A percentile compares a stretch with the other conserved stretches of the same genome.
Conservation (phyloP, 2,797 vertebrate species). For the Anguilla obscura region DNA sequence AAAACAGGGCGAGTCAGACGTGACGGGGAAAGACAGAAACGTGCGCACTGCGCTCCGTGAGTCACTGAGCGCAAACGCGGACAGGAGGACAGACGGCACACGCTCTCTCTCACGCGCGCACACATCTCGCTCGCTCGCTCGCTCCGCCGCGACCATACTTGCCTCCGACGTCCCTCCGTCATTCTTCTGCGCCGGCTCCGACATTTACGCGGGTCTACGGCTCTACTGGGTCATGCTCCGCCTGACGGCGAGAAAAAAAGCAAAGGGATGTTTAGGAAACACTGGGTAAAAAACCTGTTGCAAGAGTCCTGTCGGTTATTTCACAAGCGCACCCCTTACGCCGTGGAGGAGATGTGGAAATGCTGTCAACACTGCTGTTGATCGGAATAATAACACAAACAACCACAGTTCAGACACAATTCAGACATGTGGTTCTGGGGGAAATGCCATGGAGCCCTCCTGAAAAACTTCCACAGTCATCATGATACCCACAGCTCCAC, state of each 20-base stretch:
- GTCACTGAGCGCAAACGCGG: background rate
- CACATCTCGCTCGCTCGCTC: background rate
- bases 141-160: background rate
- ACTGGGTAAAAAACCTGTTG: background rate
- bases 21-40: background rate
- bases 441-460: too few relatives aligned
- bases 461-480: too few relatives aligned
- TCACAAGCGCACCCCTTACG: background rate
- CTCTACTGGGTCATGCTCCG: constrained; percentile 22
- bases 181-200: constrained; percentile 5
- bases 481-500: too few relatives aligned
- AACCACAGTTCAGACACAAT: background rate
- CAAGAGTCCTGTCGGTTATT: background rate
- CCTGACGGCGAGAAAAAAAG: background rate
- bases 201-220: constrained; percentile 16
- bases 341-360: background rate
- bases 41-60: background rate
- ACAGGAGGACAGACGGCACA: background rate
- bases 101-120: background rate
- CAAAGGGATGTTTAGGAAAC: constrained; percentile 2
- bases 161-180: constrained; percentile 1
- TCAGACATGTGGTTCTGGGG: too few relatives aligned
- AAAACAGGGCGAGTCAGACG: background rate
- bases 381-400: background rate
- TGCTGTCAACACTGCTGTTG: background rate